A percentile compares a stretch with the other conserved stretches of the same genome.
phyloP scores from a whole-genome alignment of 92 coral and sea anemone species.

The Epizoanthus fatuus region DNA sequence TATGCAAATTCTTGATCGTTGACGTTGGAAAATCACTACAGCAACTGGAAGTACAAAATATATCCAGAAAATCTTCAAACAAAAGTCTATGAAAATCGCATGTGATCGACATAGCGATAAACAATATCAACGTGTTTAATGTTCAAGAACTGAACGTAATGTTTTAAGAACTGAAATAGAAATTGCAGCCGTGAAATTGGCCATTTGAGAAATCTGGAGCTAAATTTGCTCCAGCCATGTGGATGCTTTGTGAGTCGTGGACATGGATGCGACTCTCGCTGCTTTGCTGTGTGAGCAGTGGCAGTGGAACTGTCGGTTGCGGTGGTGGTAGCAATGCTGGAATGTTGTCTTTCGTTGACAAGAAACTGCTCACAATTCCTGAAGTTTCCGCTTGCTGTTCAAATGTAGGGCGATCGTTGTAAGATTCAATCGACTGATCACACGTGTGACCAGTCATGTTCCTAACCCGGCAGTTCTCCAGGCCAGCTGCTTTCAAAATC shows the following conservation, averaged over 20 bases:
- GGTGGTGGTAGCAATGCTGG: no score
- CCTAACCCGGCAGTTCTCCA: conserved; percentile 53
- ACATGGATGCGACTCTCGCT: background rate
- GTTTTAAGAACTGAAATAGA: background rate
- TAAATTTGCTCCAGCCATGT: conserved; percentile 10
- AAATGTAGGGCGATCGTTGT: conserved; percentile 34
- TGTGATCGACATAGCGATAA: background rate
- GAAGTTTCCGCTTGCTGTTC: conserved; percentile 22
- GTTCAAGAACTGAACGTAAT: background rate
- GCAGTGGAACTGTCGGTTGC: no score
- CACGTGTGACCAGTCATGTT: conserved; percentile 59
- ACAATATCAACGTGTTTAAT: background rate
- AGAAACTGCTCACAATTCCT: no score
- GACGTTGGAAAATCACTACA: background rate
- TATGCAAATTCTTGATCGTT: no score
- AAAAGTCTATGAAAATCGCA: background rate
- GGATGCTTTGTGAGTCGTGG: background rate
- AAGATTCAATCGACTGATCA: conserved; percentile 34
- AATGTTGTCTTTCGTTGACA: no score
- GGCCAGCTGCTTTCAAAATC: conserved; percentile 43
- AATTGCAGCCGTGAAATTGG: conserved; percentile 9
- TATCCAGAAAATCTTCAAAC: background rate
- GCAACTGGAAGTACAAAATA: background rate
- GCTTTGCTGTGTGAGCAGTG: background rate
- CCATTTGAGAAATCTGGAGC: background rate